phyloP scores from a whole-genome alignment of 2,797 vertebrate genomes.

The Orientallactaga sibirica region DNA sequence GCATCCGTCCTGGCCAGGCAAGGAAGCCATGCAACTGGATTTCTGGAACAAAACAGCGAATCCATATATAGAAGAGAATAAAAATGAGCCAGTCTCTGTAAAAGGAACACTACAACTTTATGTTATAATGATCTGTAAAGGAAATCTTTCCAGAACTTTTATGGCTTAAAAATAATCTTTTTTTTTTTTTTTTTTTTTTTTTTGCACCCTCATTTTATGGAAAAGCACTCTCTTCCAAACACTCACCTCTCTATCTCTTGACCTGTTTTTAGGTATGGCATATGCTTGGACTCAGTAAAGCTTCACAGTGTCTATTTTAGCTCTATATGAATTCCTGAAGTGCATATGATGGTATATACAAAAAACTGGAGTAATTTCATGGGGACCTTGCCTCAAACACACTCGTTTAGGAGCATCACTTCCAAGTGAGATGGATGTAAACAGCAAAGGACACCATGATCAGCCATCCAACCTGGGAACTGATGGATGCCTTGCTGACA shows the following conservation, averaged over 20 bases:
- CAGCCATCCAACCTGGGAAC: constrained; percentile 49
- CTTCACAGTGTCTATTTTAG: constrained; percentile 53
- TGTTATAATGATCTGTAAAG: constrained; percentile 67
- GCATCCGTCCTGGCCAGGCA: constrained; percentile 5
- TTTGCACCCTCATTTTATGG: not conserved
- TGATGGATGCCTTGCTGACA: constrained; percentile 57
- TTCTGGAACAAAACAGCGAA: constrained; percentile 48
- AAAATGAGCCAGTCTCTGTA: constrained; percentile 49
- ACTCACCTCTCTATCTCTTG: not conserved
- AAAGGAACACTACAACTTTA: constrained; percentile 70
- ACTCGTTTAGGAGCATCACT: constrained; percentile 53
- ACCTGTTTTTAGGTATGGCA: not conserved
- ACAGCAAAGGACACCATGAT: constrained; percentile 43
- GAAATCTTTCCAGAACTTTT: constrained; percentile 73
- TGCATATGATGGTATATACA: not conserved
- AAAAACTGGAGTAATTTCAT: constrained; percentile 66
- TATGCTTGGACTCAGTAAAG: constrained; percentile 44
- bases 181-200: constrained; percentile 55
- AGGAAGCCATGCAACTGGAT: constrained; percentile 37
- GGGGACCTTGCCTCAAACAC: constrained; percentile 17
- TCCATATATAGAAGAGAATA: constrained; percentile 57
- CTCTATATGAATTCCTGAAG: constrained; percentile 59
- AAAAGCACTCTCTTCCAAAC: not conserved
- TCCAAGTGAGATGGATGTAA: constrained; percentile 66
- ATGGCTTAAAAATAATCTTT: constrained; percentile 68